Percentiles rank a stretch among this genome's conserved stretches.
phyloP scores from a whole-genome alignment of 2,113 vertebrate genomes.

The Mungos mungo region DNA sequence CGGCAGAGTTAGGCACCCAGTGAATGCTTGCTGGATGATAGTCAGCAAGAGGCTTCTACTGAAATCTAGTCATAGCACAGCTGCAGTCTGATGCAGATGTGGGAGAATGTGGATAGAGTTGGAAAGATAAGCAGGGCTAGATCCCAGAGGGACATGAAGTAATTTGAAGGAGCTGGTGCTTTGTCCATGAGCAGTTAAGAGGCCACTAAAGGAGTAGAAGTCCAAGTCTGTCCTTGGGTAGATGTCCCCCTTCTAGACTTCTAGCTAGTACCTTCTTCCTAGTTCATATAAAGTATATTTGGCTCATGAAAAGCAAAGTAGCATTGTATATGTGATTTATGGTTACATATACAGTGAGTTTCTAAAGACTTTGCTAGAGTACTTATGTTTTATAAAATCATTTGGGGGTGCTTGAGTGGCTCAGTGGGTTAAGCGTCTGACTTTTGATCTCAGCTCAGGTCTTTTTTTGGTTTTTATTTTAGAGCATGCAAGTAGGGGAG shows the following conservation, averaged over 20 bases:
- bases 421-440: no score
- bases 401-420: not conserved
- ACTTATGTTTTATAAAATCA: not conserved
- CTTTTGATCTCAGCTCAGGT: no score
- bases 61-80: not conserved
- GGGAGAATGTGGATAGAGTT: not conserved
- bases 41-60: not conserved
- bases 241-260: not conserved
- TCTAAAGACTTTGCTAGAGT: not conserved
- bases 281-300: not conserved
- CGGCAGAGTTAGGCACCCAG: not conserved
- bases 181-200: not conserved
- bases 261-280: not conserved
- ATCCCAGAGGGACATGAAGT: not conserved
- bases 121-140: not conserved
- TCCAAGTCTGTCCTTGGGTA: not conserved
- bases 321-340: not conserved
- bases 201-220: not conserved
- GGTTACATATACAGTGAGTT: not conserved
- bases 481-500: no score
- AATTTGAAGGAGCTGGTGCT: not conserved
- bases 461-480: no score
- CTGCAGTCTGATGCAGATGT: not conserved
- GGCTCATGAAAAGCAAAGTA: not conserved
- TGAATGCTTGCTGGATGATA: not conserved